Percentiles rank a stretch among this genome's conserved stretches.
Conservation (phyloP, 2,113 vertebrate genomes). For the Sinocyclocheilus maitianheensis region DNA sequence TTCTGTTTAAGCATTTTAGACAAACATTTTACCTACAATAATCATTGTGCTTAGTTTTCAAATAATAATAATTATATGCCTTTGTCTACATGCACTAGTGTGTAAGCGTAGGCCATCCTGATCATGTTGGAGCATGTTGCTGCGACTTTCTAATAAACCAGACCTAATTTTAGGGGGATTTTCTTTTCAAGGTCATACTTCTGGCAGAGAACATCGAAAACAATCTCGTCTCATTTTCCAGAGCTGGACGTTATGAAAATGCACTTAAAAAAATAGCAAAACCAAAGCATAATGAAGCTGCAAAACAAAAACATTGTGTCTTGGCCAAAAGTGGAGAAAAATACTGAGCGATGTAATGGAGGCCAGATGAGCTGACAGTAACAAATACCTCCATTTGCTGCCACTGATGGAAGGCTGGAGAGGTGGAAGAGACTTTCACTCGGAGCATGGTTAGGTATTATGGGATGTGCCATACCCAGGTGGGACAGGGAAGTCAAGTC, state of each 20-base stretch:
- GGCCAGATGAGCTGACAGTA: conserved; percentile 64
- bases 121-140: conserved; percentile 12
- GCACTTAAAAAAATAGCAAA: conserved; percentile 26
- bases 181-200: conserved; percentile 20
- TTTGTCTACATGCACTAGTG: neutral
- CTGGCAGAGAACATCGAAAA: conserved; percentile 1
- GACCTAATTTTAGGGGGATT: conserved; percentile 25
- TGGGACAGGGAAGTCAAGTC: conserved; percentile 37
- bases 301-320: conserved; percentile 41
- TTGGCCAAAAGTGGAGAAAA: conserved; percentile 1
- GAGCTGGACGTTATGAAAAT: conserved; percentile 2
- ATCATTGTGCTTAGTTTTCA: no score
- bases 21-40: no score
- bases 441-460: neutral
- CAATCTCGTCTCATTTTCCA: conserved; percentile 14
- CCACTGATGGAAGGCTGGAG: conserved; percentile 50
- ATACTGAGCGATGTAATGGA: conserved; percentile 54
- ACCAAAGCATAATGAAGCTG: conserved; percentile 35
- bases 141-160: conserved; percentile 16
- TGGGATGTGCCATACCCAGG: conserved; percentile 16
- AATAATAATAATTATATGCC: no score
- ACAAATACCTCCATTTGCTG: conserved; percentile 53
- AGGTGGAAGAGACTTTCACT: conserved; percentile 39
- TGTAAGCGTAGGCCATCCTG: neutral
- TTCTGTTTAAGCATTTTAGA: no score